These are phyloP conservation scores for Scaeva pyrastri DNA, from an alignment of 2,888 invertebrate genomes.

Conservation along the genomic window DNA sequence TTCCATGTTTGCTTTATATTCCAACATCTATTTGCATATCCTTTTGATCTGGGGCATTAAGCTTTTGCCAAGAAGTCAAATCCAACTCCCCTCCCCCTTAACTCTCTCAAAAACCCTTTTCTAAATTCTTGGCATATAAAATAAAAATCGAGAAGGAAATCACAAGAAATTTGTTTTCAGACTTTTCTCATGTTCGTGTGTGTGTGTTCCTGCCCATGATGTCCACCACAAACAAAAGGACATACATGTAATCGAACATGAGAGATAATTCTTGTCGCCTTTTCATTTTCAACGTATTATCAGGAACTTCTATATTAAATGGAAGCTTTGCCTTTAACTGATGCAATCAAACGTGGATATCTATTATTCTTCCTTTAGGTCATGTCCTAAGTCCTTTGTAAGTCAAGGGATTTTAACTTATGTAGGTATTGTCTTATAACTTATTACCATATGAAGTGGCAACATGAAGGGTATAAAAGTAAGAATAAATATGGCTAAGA, in stretches of 20 bases:
- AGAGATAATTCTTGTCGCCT: not conserved
- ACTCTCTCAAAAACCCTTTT: not conserved
- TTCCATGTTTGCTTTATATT: conserved; percentile 29
- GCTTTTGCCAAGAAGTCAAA: conserved; percentile 6
- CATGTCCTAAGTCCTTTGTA: conserved; percentile 11
- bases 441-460: conserved; percentile 15
- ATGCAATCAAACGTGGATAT: not conserved
- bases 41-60: conserved; percentile 2
- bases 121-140: conserved; percentile 2
- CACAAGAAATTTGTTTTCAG: conserved; percentile 17
- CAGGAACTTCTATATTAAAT: not conserved
- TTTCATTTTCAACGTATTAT: not conserved
- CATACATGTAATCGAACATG: conserved; percentile 4
- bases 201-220: not conserved
- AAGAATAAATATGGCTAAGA: not conserved
- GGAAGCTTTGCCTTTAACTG: conserved; percentile 7
- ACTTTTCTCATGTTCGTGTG: not conserved
- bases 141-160: not conserved
- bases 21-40: conserved; percentile 17
- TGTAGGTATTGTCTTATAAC: not conserved
- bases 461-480: not conserved
- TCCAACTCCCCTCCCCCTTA: not conserved
- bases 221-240: conserved; percentile 21
- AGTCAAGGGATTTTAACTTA: not conserved
- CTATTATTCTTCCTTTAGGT: not conserved